phyloP scores from a whole-genome alignment of 1,140 invertebrate genomes.

The Chironomus tepperi region DNA sequence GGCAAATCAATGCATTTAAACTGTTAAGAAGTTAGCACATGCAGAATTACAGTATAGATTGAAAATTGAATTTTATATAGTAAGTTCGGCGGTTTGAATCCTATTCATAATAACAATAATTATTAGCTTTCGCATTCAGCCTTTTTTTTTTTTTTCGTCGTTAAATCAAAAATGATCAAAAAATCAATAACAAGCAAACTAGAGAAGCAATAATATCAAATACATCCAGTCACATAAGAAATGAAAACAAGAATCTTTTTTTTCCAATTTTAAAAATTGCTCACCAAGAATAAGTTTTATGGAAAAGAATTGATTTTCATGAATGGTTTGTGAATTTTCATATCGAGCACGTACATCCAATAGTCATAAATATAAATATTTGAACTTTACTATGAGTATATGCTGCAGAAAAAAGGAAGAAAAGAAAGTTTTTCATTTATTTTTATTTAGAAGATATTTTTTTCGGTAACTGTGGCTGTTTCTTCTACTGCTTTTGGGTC shows the following conservation, averaged over 20 bases:
- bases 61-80: too few relatives aligned
- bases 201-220: too few relatives aligned
- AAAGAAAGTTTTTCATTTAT: background rate
- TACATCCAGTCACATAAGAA: background rate
- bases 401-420: background rate
- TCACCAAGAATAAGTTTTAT: constrained; percentile 8
- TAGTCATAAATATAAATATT: constrained; percentile 24
- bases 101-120: too few relatives aligned
- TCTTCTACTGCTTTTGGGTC: background rate
- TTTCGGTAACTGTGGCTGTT: background rate
- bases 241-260: background rate
- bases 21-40: too few relatives aligned
- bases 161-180: too few relatives aligned
- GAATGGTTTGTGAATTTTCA: constrained; percentile 8
- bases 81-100: too few relatives aligned
- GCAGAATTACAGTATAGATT: too few relatives aligned
- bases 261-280: constrained; percentile 14
- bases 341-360: constrained; percentile 19
- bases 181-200: too few relatives aligned
- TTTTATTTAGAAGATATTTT: background rate
- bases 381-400: constrained; percentile 15
- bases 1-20: too few relatives aligned
- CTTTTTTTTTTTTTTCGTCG: too few relatives aligned
- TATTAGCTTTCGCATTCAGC: too few relatives aligned
- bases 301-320: constrained; percentile 23